Conservation (phyloP, 2,797 vertebrate genomes). For the Enteromius fasciolatus region DNA sequence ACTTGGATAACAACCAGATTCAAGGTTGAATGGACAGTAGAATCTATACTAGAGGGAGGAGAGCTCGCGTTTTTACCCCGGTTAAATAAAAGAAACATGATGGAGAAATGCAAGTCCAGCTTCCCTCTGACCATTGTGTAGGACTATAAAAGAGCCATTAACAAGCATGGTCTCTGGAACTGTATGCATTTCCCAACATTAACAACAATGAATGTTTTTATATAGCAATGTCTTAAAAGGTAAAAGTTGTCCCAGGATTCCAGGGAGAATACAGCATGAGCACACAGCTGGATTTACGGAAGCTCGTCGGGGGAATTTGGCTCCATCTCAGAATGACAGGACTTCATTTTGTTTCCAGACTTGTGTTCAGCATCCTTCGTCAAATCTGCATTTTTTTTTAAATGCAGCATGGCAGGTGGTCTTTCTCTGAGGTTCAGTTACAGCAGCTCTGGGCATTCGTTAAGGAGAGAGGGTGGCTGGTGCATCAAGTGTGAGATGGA, state of each 20-base stretch:
- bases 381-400: neutral
- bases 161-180: slow-evolving; percentile 9
- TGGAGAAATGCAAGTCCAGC: slow-evolving; percentile 10
- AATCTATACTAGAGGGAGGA: slow-evolving; percentile 15
- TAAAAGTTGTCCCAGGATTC: slow-evolving; percentile 15
- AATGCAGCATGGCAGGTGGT: slow-evolving; percentile 13
- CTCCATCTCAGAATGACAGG: slow-evolving; percentile 4
- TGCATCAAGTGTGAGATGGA: slow-evolving; percentile 32
- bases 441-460: neutral
- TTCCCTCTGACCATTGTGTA: slow-evolving; percentile 13
- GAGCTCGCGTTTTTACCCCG: neutral
- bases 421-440: slow-evolving; percentile 29
- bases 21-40: slow-evolving; percentile 2
- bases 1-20: neutral
- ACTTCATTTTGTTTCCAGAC: slow-evolving; percentile 5
- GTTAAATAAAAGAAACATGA: slow-evolving; percentile 24
- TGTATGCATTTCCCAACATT: slow-evolving; percentile 10
- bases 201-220: neutral
- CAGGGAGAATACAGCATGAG: slow-evolving; percentile 30
- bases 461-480: slow-evolving; percentile 2
- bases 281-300: slow-evolving; percentile 10
- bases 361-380: neutral
- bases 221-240: neutral
- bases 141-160: slow-evolving; percentile 11
- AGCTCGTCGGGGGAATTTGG: slow-evolving; percentile 2